phyloP scores from a whole-genome alignment of 2,888 invertebrate species.

The Limenitis camilla region DNA sequence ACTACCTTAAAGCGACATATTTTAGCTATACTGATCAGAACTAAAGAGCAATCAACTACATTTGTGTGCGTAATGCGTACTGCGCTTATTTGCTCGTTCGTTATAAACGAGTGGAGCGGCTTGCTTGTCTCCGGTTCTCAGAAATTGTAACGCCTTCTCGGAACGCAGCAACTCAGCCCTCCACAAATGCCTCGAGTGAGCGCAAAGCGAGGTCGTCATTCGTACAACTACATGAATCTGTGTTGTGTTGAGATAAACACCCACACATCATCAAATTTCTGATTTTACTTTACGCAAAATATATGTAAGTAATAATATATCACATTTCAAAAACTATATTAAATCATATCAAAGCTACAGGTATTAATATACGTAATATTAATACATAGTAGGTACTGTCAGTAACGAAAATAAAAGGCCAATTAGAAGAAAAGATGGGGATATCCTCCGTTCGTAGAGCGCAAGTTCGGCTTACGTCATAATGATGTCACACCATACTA shows the following conservation, averaged over 20 bases:
- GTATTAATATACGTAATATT: too few relatives aligned
- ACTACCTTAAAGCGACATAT: constrained; percentile 29
- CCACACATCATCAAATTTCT: constrained; percentile 39
- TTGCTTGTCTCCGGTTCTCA: constrained; percentile 69
- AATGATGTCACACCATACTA: constrained; percentile 65
- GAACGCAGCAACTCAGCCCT: constrained; percentile 65
- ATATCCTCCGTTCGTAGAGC: constrained; percentile 63
- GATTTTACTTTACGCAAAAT: constrained; percentile 1
- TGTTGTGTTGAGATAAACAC: constrained; percentile 44
- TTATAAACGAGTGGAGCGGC: constrained; percentile 56
- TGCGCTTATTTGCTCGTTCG: constrained; percentile 60
- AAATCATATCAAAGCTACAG: background rate
- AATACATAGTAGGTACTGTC: too few relatives aligned
- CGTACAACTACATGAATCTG: constrained; percentile 44
- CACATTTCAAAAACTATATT: background rate
- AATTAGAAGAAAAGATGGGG: constrained; percentile 37
- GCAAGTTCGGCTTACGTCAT: constrained; percentile 57
- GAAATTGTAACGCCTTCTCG: constrained; percentile 74
- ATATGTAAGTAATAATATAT: background rate
- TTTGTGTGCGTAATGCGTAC: constrained; percentile 52
- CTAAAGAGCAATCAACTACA: constrained; percentile 25
- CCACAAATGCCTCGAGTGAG: constrained; percentile 57
- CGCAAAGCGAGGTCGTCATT: constrained; percentile 65
- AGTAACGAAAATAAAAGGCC: constrained; percentile 2
- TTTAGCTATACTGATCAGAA: constrained; percentile 24